phyloP scores from a whole-genome alignment of 2,888 invertebrate species.

The Hylaea fasciaria region DNA sequence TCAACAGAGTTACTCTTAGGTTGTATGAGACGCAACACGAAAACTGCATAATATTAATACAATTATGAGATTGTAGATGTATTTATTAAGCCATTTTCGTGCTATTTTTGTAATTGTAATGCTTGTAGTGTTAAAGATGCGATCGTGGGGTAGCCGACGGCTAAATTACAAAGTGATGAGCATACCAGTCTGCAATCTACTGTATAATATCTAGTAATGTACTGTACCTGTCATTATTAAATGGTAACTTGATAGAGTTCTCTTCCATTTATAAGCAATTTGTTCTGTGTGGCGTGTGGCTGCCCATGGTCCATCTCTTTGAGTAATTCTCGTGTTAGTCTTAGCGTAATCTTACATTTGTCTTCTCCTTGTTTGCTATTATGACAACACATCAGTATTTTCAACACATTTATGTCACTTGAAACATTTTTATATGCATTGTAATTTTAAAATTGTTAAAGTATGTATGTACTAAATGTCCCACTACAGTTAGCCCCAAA shows the following conservation, averaged over 20 bases:
- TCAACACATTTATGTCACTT: constrained; percentile 1
- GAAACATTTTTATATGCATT: constrained; percentile 2
- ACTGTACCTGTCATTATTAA: too few species aligned
- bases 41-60: constrained; percentile 71
- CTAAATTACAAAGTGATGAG: constrained; percentile 1
- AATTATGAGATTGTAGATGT: constrained; percentile 74
- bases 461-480: constrained; percentile 21
- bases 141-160: constrained; percentile 13
- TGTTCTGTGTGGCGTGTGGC: neutral
- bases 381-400: constrained; percentile 25
- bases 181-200: neutral
- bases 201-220: too few species aligned
- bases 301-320: constrained; percentile 28
- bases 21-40: constrained; percentile 65
- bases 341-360: constrained; percentile 63
- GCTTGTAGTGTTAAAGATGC: constrained; percentile 62
- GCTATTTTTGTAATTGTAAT: constrained; percentile 79
- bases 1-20: constrained; percentile 50
- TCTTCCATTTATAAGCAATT: neutral
- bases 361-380: constrained; percentile 58
- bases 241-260: too few species aligned
- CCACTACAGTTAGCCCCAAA: constrained; percentile 22
- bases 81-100: constrained; percentile 77
- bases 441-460: neutral
- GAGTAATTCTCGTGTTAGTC: constrained; percentile 72